These are phyloP conservation scores for Eudyptes chrysolophus DNA, from an alignment of 2,113 vertebrate genomes.

Conservation along the genomic window DNA sequence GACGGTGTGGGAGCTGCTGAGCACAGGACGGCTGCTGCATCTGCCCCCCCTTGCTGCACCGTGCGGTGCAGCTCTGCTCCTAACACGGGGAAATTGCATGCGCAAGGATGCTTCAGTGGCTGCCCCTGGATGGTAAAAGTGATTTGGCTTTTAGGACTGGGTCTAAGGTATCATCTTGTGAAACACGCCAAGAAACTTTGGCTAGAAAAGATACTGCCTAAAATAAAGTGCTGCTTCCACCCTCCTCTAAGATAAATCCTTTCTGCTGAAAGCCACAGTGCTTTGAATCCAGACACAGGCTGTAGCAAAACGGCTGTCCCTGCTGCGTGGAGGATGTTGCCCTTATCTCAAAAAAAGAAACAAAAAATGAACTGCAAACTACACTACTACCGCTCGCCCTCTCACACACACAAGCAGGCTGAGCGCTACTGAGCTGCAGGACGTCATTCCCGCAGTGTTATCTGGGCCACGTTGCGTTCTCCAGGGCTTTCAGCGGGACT, in stretches of 20 bases:
- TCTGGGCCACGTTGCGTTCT: background rate
- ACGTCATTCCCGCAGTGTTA: background rate
- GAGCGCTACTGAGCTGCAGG: background rate
- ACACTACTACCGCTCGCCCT: background rate
- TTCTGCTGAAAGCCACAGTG: background rate
- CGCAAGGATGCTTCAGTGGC: fast-evolving
- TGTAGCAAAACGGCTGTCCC: background rate
- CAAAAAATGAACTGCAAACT: background rate
- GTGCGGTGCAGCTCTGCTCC: background rate
- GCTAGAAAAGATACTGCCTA: background rate
- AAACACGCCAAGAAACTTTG: background rate
- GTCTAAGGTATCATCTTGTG: background rate
- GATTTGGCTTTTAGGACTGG: background rate
- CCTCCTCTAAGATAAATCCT: background rate
- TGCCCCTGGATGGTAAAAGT: background rate
- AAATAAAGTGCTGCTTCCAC: background rate
- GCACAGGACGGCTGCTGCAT: background rate
- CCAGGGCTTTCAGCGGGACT: background rate
- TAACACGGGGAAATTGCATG: fast-evolving
- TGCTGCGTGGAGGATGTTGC: background rate
- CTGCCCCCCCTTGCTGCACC: fast-evolving
- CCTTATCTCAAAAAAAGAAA: background rate
- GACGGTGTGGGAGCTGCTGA: background rate
- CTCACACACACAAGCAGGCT: background rate
- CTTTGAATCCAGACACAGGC: background rate